Percentiles rank a stretch among this genome's conserved stretches.
phyloP scores from a whole-genome alignment of 2,797 vertebrate genomes.

The Numenius phaeopus region DNA sequence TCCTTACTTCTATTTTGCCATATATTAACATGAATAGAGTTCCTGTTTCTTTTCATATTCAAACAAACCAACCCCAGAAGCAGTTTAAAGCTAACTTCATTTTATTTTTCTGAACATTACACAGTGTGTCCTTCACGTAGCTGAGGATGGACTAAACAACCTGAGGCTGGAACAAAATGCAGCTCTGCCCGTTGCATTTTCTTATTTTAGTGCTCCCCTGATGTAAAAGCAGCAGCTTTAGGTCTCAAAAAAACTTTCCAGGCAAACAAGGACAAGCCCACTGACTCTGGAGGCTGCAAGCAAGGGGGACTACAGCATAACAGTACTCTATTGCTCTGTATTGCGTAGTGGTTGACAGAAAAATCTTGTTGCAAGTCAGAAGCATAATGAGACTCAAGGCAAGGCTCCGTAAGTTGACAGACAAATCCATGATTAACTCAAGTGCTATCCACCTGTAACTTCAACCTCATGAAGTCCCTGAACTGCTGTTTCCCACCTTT shows the following conservation, averaged over 20 bases:
- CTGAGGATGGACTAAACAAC: background rate
- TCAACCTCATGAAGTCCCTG: background rate
- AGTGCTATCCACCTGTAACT: background rate
- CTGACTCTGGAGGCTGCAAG: background rate
- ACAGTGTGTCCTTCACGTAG: background rate
- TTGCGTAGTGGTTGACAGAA: rapidly evolving
- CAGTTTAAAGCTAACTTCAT: background rate
- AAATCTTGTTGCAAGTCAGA: background rate
- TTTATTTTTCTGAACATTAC: background rate
- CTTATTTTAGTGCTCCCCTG: background rate
- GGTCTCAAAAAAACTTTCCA: background rate
- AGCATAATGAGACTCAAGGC: background rate
- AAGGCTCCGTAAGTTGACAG: background rate
- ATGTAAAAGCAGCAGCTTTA: background rate
- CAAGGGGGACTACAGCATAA: background rate
- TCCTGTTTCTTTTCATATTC: background rate
- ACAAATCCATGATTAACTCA: background rate
- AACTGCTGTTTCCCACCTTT: background rate
- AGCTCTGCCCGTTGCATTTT: background rate
- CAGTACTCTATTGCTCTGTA: background rate
- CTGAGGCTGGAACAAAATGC: background rate
- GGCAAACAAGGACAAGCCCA: background rate
- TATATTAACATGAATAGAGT: background rate
- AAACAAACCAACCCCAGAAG: background rate
- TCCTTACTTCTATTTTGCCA: background rate